Conservation (phyloP, 2,113 vertebrate genomes). For the Heterochromis multidens region DNA sequence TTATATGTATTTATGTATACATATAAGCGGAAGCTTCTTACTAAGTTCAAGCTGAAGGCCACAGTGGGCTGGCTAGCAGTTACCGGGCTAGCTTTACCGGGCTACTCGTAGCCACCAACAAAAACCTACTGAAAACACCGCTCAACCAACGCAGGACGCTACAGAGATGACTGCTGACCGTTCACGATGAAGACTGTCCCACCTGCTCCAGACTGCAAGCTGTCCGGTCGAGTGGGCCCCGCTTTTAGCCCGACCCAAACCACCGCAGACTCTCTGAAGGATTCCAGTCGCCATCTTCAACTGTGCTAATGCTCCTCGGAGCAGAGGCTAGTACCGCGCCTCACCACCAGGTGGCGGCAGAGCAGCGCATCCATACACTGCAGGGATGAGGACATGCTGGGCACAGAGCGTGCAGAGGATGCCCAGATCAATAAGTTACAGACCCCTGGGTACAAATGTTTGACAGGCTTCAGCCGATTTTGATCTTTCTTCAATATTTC, state of each 20-base stretch:
- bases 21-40: background rate
- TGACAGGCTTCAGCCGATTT: background rate
- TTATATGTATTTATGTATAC: no score
- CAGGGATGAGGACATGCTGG: background rate
- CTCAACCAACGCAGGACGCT: background rate
- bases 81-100: conserved; percentile 25
- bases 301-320: background rate
- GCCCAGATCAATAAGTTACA: background rate
- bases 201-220: conserved; percentile 65
- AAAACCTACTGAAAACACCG: background rate
- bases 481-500: background rate
- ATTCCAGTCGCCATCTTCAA: conserved; percentile 86
- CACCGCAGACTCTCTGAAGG: conserved; percentile 73
- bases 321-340: background rate
- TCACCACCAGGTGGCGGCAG: conserved; percentile 34
- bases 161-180: background rate
- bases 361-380: background rate
- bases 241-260: conserved; percentile 59
- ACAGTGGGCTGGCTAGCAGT: conserved; percentile 25
- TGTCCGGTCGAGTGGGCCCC: conserved; percentile 44
- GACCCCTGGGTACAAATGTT: background rate
- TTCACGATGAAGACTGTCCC: background rate
- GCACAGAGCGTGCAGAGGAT: background rate
- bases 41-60: conserved; percentile 20
- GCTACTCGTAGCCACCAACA: conserved; percentile 3